A percentile compares a stretch with the other conserved stretches of the same genome.
These are phyloP conservation scores for Mycalesis mineus DNA, from an alignment of 2,888 invertebrate genomes.

Conservation along the genomic window DNA sequence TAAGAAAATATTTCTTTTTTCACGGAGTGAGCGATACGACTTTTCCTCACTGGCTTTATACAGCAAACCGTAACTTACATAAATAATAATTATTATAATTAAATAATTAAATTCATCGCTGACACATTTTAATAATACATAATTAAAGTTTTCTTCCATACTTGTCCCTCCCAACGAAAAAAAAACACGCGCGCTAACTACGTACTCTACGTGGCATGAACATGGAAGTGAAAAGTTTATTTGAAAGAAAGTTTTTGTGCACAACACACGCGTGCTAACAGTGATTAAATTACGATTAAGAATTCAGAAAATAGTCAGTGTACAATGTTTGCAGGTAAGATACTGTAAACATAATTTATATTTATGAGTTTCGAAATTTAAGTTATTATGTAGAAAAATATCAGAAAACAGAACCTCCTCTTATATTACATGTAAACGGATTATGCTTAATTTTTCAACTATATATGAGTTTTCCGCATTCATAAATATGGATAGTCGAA, in stretches of 20 bases:
- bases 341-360: background rate
- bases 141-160: constrained; percentile 28
- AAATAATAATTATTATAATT: too few species aligned
- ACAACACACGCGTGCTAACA: constrained; percentile 33
- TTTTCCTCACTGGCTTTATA: too few species aligned
- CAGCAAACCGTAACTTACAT: too few species aligned
- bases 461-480: too few species aligned
- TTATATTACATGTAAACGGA: too few species aligned
- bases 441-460: too few species aligned
- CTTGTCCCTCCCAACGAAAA: constrained; percentile 14
- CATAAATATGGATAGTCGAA: too few species aligned
- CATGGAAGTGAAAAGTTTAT: constrained; percentile 41
- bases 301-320: background rate
- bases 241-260: constrained; percentile 36
- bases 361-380: background rate
- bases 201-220: constrained; percentile 36
- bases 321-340: constrained; percentile 16
- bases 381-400: background rate
- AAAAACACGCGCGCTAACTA: constrained; percentile 14
- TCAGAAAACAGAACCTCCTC: too few species aligned
- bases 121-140: too few species aligned
- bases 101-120: too few species aligned
- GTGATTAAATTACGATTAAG: background rate
- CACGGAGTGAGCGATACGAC: too few species aligned
- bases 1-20: too few species aligned